phyloP scores from a whole-genome alignment of 1,140 invertebrate species.

The Saccostrea cuccullata region DNA sequence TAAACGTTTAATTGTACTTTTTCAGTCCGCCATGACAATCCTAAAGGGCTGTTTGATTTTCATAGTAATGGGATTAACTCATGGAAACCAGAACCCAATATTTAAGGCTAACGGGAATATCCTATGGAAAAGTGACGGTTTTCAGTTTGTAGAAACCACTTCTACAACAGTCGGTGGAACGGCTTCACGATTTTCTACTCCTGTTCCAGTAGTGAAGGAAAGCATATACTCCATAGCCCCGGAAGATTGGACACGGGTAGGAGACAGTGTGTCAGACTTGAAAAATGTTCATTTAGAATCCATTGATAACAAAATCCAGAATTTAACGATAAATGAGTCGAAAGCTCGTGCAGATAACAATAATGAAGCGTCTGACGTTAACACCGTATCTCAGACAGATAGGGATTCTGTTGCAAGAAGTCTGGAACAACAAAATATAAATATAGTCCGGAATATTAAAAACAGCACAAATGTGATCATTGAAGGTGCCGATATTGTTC shows the following conservation, averaged over 20 bases:
- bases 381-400: neutral
- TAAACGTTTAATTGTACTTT: neutral
- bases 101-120: neutral
- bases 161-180: slow-evolving; percentile 12
- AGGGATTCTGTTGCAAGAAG: neutral
- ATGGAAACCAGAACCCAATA: neutral
- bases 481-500: neutral
- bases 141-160: neutral
- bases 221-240: neutral
- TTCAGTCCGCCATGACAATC: neutral
- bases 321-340: neutral
- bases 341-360: neutral
- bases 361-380: neutral
- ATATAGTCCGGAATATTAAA: neutral
- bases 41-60: neutral
- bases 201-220: neutral
- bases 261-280: neutral
- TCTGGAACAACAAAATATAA: neutral
- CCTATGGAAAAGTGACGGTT: slow-evolving; percentile 17
- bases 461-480: neutral
- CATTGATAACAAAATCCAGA: neutral
- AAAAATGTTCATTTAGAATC: slow-evolving; percentile 16
- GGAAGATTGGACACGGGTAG: neutral
- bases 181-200: neutral
- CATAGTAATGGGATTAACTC: neutral